These are phyloP conservation scores for Orius insidiosus DNA, from an alignment of 1,140 invertebrate genomes.

Conservation along the genomic window DNA sequence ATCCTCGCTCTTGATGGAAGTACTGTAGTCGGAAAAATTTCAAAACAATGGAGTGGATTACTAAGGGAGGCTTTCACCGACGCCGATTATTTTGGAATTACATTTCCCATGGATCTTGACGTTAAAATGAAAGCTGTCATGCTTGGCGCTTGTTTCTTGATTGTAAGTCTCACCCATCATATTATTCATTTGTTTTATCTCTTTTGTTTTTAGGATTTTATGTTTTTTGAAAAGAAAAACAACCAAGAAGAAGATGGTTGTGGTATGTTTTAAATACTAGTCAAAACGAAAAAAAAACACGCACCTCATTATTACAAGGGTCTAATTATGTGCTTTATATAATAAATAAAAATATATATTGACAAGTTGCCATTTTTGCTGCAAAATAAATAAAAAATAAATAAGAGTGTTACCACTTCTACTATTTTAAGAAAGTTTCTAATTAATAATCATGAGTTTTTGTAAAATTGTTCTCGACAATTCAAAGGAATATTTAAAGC, in stretches of 20 bases:
- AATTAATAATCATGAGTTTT: no score
- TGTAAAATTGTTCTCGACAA: no score
- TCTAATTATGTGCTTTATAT: no score
- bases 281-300: no score
- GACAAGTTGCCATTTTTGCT: no score
- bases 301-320: no score
- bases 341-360: no score
- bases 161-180: slow-evolving; percentile 34
- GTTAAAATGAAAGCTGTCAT: slow-evolving; percentile 66
- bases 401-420: no score
- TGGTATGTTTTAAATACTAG: slow-evolving; percentile 26
- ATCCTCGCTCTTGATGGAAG: slow-evolving; percentile 44
- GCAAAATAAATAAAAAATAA: no score
- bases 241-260: slow-evolving; percentile 25
- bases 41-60: slow-evolving; percentile 57
- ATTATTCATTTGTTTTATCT: slow-evolving; percentile 1
- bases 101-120: slow-evolving; percentile 62
- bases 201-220: slow-evolving; percentile 45
- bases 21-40: slow-evolving; percentile 51
- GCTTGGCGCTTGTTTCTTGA: slow-evolving; percentile 53
- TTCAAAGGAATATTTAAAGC: no score
- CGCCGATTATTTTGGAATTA: slow-evolving; percentile 59
- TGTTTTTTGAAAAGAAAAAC: slow-evolving; percentile 46
- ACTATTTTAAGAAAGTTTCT: no score
- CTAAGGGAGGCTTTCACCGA: slow-evolving; percentile 53